A percentile compares a stretch with the other conserved stretches of the same genome.
These are phyloP conservation scores for Hesperophylax magnus DNA, from an alignment of 1,140 invertebrate genomes.

Conservation along the genomic window DNA sequence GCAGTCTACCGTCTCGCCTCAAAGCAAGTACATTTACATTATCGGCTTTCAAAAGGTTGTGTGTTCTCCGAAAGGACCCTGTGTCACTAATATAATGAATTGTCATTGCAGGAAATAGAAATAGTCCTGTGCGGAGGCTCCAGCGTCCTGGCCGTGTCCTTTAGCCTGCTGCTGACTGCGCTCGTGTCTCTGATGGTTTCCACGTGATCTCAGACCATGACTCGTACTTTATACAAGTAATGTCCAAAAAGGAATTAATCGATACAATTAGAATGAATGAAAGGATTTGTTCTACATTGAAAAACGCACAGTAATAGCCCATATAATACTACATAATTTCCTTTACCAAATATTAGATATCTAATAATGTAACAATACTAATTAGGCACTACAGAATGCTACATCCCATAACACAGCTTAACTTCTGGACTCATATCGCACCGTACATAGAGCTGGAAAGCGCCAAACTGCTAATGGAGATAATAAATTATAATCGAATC, in stretches of 20 bases:
- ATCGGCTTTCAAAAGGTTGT: no score
- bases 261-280: neutral
- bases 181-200: constrained; percentile 12
- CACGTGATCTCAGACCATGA: constrained; percentile 48
- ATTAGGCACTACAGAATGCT: no score
- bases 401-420: no score
- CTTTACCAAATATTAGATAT: neutral
- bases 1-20: no score
- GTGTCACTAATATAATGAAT: neutral
- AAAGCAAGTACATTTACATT: no score
- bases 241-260: constrained; percentile 25
- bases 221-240: constrained; percentile 14
- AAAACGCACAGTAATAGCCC: constrained; percentile 52
- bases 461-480: neutral
- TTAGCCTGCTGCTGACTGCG: constrained; percentile 19
- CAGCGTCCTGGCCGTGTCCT: constrained; percentile 9
- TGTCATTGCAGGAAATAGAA: constrained; percentile 75
- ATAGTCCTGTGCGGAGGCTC: constrained; percentile 78
- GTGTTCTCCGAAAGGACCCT: no score
- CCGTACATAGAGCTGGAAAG: neutral
- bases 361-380: neutral
- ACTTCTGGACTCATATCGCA: no score
- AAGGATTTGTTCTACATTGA: constrained; percentile 21
- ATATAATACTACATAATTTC: neutral
- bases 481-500: constrained; percentile 24